phyloP scores from a whole-genome alignment of 1,140 invertebrate species.

The Hirudo medicinalis region DNA sequence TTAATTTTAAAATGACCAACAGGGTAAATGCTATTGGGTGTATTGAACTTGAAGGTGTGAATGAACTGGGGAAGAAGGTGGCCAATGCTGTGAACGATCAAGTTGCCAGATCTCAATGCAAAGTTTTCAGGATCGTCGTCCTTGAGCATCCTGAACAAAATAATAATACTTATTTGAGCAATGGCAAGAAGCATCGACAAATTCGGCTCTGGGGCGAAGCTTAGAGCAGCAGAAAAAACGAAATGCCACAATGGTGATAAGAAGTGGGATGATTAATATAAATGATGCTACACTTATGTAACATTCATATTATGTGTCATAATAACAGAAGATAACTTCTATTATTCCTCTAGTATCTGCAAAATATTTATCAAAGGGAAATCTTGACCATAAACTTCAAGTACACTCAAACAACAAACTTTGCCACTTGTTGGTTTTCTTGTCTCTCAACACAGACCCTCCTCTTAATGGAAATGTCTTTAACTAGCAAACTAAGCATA shows the following conservation, averaged over 20 bases:
- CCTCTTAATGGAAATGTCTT: not conserved
- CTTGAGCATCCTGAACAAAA: conserved; percentile 51
- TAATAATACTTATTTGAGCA: not conserved
- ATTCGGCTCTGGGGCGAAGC: too few relatives aligned
- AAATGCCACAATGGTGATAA: too few relatives aligned
- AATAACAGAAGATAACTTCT: not conserved
- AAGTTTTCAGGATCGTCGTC: conserved; percentile 61
- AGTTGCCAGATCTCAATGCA: conserved; percentile 75
- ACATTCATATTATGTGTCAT: not conserved
- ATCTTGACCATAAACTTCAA: not conserved
- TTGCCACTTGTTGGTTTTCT: not conserved
- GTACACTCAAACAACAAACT: not conserved
- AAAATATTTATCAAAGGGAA: not conserved
- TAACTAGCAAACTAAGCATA: not conserved
- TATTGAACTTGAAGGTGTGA: conserved; percentile 68
- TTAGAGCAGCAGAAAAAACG: too few relatives aligned
- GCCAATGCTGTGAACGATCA: conserved; percentile 87
- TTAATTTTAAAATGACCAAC: conserved; percentile 31
- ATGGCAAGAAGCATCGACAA: too few relatives aligned
- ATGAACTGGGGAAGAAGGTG: conserved; percentile 91
- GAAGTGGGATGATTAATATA: not conserved
- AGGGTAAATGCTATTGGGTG: conserved; percentile 84
- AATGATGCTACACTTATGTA: not conserved
- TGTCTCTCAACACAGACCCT: not conserved
- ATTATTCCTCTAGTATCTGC: not conserved